Conservation (phyloP, 1,140 invertebrate species). For the Mactra quadrangularis region DNA sequence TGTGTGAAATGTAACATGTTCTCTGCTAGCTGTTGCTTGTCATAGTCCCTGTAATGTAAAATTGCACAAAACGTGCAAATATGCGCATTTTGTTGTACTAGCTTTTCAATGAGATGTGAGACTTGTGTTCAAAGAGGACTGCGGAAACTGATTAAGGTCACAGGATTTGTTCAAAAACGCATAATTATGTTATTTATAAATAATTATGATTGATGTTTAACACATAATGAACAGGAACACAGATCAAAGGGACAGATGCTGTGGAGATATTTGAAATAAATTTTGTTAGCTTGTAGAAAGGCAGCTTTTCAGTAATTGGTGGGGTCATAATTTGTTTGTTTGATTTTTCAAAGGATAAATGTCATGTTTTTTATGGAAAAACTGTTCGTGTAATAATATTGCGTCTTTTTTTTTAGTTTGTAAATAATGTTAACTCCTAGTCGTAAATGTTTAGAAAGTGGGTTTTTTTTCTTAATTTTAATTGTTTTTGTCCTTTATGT, state of each 20-base stretch:
- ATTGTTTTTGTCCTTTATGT: slow-evolving; percentile 6
- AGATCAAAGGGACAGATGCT: background rate
- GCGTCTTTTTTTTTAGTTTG: slow-evolving; percentile 22
- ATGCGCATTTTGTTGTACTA: too few relatives aligned
- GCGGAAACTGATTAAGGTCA: too few relatives aligned
- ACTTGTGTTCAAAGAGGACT: too few relatives aligned
- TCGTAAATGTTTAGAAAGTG: slow-evolving; percentile 13
- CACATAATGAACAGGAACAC: too few relatives aligned
- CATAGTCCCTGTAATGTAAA: too few relatives aligned
- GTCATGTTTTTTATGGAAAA: background rate
- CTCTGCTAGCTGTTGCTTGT: too few relatives aligned
- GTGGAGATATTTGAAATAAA: background rate
- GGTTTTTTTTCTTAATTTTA: slow-evolving; percentile 4
- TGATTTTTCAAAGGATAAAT: background rate
- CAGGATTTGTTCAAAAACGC: too few relatives aligned
- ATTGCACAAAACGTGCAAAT: too few relatives aligned
- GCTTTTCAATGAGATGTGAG: too few relatives aligned
- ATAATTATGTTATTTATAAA: too few relatives aligned
- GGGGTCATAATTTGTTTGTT: background rate
- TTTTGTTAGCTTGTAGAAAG: slow-evolving; percentile 23
- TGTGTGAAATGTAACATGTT: too few relatives aligned
- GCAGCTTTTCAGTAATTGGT: slow-evolving; percentile 1
- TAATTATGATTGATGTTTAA: too few relatives aligned
- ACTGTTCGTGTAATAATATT: background rate
- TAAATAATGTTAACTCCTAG: slow-evolving; percentile 40